Evolutionary conservation across 35 echinoderm and acorn worm genomes (phyloP).

Genomic region (Strongylocentrotus purpuratus): DNA sequence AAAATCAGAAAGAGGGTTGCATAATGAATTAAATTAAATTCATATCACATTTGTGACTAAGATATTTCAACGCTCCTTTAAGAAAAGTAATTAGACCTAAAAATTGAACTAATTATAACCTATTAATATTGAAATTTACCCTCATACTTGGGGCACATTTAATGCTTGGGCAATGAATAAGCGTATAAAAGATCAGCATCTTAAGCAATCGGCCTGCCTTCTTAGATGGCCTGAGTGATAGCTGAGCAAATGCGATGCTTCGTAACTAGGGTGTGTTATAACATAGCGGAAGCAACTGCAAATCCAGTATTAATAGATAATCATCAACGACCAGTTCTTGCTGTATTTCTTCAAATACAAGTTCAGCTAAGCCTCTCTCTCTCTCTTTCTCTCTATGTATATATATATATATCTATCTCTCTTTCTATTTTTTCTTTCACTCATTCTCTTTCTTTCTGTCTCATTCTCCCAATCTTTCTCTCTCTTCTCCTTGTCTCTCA

Average conservation of each 20-base stretch:
- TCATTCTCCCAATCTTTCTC: neutral
- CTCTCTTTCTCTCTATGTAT: too few species aligned
- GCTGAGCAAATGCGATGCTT: neutral
- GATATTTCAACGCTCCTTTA: neutral
- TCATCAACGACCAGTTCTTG: slow-evolving; percentile 37
- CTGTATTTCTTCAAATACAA: neutral
- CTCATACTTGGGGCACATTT: slow-evolving; percentile 3
- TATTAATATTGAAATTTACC: neutral
- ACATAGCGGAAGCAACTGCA: slow-evolving; percentile 33
- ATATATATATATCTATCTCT: neutral
- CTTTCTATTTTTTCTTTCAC: too few species aligned
- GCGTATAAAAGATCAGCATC: neutral
- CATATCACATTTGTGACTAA: neutral
- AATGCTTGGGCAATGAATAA: neutral
- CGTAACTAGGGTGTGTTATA: slow-evolving; percentile 31
- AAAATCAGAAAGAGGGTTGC: neutral
- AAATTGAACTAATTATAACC: too few species aligned
- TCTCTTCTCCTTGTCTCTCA: neutral
- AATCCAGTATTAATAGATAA: slow-evolving; percentile 36
- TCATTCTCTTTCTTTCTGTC: neutral
- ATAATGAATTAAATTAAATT: neutral
- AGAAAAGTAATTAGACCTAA: neutral
- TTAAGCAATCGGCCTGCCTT: neutral
- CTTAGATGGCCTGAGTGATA: neutral
- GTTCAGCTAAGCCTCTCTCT: neutral